phyloP scores from a whole-genome alignment of 2,888 invertebrate species.

The Sinopyrophorus schimmeli region DNA sequence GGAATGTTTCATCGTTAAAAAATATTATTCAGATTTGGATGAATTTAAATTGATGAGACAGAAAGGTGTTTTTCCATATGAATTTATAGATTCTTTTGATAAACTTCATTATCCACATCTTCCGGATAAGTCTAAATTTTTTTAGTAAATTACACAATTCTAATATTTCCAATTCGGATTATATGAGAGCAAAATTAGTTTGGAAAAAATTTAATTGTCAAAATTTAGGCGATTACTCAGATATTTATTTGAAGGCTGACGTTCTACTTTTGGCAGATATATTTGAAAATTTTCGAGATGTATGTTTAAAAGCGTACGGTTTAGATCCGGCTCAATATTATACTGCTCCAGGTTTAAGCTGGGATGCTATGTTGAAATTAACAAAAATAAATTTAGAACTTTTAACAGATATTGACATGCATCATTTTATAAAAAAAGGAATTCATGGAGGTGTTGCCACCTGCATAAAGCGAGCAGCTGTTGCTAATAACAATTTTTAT shows the following conservation, averaged over 20 bases:
- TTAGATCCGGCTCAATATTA: constrained; percentile 47
- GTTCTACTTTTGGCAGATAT: constrained; percentile 40
- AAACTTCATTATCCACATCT: background rate
- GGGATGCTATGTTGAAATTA: constrained; percentile 47
- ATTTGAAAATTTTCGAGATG: constrained; percentile 45
- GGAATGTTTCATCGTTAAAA: background rate
- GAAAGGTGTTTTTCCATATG: constrained; percentile 39
- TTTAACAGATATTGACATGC: background rate
- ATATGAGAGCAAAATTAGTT: constrained; percentile 44
- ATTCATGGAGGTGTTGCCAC: constrained; percentile 33
- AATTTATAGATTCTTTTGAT: constrained; percentile 19
- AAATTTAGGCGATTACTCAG: background rate
- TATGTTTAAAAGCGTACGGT: constrained; percentile 33
- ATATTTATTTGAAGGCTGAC: constrained; percentile 2
- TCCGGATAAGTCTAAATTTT: constrained; percentile 30
- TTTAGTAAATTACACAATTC: constrained; percentile 33
- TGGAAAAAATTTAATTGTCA: constrained; percentile 41
- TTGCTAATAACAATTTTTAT: too few relatives aligned
- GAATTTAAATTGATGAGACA: constrained; percentile 1
- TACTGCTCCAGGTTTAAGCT: constrained; percentile 45
- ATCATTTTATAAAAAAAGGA: constrained; percentile 28
- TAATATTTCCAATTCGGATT: constrained; percentile 39
- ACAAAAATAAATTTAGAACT: constrained; percentile 42
- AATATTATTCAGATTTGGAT: background rate
- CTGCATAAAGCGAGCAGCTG: constrained; percentile 38